phyloP scores from a whole-genome alignment of 1,140 invertebrate species.

The Scaptodrosophila lebanonensis region DNA sequence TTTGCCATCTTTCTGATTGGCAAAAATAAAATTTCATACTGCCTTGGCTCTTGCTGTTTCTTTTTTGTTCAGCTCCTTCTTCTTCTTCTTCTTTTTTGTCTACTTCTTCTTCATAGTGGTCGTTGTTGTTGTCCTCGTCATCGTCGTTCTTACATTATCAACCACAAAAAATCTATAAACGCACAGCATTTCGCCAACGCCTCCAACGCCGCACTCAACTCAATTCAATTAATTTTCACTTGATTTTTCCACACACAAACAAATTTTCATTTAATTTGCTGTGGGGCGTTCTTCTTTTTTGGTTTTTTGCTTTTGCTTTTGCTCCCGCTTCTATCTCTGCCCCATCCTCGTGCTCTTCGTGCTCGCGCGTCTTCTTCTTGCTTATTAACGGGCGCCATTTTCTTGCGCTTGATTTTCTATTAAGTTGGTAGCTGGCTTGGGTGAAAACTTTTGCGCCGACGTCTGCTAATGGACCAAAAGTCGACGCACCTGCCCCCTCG shows the following conservation, averaged over 20 bases:
- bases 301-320: background rate
- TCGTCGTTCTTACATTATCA: slow-evolving; percentile 20
- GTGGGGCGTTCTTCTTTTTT: slow-evolving; percentile 45
- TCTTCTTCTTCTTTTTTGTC: slow-evolving; percentile 9
- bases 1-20: slow-evolving; percentile 51
- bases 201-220: slow-evolving; percentile 62
- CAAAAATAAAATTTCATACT: slow-evolving; percentile 37
- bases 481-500: background rate
- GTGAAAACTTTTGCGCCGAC: slow-evolving; percentile 30
- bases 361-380: slow-evolving; percentile 1
- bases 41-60: background rate
- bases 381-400: slow-evolving; percentile 61
- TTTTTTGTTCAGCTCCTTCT: background rate
- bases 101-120: no score
- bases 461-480: slow-evolving; percentile 31
- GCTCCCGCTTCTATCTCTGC: slow-evolving; percentile 1
- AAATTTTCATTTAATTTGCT: slow-evolving; percentile 75
- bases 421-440: slow-evolving; percentile 35
- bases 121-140: no score
- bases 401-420: slow-evolving; percentile 69
- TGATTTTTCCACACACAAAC: slow-evolving; percentile 75
- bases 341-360: slow-evolving; percentile 2
- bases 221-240: slow-evolving; percentile 77
- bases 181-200: slow-evolving; percentile 21
- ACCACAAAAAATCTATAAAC: slow-evolving; percentile 51